phyloP scores from a whole-genome alignment of 2,113 vertebrate species.

The Camarhynchus parvulus region DNA sequence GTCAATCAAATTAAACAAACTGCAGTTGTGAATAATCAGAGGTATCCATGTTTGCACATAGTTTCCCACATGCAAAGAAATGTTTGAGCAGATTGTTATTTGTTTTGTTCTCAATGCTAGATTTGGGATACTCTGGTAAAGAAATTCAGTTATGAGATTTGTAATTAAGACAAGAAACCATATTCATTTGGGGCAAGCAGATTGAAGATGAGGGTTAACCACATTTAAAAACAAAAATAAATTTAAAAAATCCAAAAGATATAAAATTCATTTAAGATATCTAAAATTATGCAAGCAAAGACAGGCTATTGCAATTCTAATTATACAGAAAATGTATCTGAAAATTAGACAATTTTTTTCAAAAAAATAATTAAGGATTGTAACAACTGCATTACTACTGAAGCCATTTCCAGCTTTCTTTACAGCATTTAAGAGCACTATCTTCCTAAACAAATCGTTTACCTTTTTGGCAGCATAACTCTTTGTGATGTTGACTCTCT shows the following conservation, averaged over 20 bases:
- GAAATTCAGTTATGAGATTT: constrained; percentile 60
- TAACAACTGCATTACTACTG: constrained; percentile 33
- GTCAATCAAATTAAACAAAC: constrained; percentile 19
- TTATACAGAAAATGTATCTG: constrained; percentile 68
- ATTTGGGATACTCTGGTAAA: constrained; percentile 36
- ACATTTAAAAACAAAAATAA: constrained; percentile 50
- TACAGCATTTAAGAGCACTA: constrained; percentile 17
- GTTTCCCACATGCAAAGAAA: constrained; percentile 42
- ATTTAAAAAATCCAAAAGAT: constrained; percentile 50
- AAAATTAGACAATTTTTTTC: constrained; percentile 58
- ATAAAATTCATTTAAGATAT: constrained; percentile 64
- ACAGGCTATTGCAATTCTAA: constrained; percentile 71
- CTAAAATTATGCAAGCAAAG: constrained; percentile 66
- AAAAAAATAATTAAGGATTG: constrained; percentile 70
- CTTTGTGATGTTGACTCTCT: constrained; percentile 19
- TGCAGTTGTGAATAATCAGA: constrained; percentile 18
- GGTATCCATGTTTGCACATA: constrained; percentile 59
- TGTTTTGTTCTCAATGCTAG: constrained; percentile 11
- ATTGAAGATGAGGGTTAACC: constrained; percentile 4
- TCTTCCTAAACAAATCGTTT: constrained; percentile 48
- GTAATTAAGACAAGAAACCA: constrained; percentile 62
- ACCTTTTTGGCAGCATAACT: neutral
- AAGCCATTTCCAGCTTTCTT: neutral
- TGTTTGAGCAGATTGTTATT: constrained; percentile 13
- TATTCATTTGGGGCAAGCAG: constrained; percentile 32